A percentile compares a stretch with the other conserved stretches of the same genome.
Evolutionary conservation across 2,888 invertebrate species (phyloP).

Genomic region (Arge pagana): DNA sequence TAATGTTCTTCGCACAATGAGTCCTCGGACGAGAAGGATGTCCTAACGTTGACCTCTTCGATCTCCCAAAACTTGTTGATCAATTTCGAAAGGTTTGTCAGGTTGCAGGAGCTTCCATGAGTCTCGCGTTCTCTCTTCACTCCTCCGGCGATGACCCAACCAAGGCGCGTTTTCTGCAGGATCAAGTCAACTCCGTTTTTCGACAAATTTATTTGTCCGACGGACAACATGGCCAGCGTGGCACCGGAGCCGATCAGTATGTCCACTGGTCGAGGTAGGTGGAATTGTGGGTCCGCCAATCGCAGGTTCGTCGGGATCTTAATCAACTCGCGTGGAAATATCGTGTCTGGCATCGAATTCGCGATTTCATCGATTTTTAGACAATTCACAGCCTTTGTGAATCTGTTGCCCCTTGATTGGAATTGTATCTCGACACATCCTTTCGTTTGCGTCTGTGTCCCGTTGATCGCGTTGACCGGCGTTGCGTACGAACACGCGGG

Average conservation of each 20-base stretch:
- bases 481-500: background rate
- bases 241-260: slow-evolving; percentile 19
- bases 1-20: slow-evolving; percentile 17
- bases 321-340: slow-evolving; percentile 16
- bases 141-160: slow-evolving; percentile 26
- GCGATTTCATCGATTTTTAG: background rate
- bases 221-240: slow-evolving; percentile 18
- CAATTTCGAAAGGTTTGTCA: background rate
- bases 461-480: slow-evolving; percentile 23
- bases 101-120: background rate
- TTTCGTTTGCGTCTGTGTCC: slow-evolving; percentile 10
- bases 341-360: slow-evolving; percentile 5
- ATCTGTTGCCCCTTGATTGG: slow-evolving; percentile 7
- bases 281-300: slow-evolving; percentile 28
- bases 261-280: slow-evolving; percentile 22
- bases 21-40: slow-evolving; percentile 1
- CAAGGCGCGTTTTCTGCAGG: slow-evolving; percentile 20
- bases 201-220: slow-evolving; percentile 26
- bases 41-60: slow-evolving; percentile 1
- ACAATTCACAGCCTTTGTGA: slow-evolving; percentile 5
- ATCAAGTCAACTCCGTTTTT: slow-evolving; percentile 14
- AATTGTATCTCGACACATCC: slow-evolving; percentile 15
- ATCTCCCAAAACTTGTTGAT: slow-evolving; percentile 1
- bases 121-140: slow-evolving; percentile 12
- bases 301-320: slow-evolving; percentile 20